Base-by-base conservation (phyloP, 2,888 invertebrate genomes). In the Orgyia antiqua region DNA sequence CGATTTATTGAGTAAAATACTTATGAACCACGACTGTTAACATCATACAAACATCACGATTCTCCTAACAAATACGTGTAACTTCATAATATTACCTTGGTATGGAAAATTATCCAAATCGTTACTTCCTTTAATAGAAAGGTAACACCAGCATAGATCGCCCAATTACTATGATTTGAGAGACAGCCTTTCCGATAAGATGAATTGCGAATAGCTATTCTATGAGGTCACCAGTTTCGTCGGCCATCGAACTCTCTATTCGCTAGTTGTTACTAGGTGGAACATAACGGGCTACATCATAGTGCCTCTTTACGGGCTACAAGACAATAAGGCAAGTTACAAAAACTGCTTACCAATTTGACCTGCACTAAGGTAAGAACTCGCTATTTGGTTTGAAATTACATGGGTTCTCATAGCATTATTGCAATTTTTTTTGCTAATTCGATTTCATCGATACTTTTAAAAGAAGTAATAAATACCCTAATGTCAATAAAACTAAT, bases 161-260 rank as follows among this genome's bases (percentile, higher is more conserved):
- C 43, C 54, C 46, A 47, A 57, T 56, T 52, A 55, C 50, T 30
- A 48, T 42, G 44, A 39, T 45, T 39, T 62, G 59, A 65, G 68
- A 64, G 68, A 60, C 64, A 63, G 68, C 56, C 51, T 57, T 60
- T 59, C 62, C 64, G 60, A 71, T 70, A 82, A 75, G 74, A 82
- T 79, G 74, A 78, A 83, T 79, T 68, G 78, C 72, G 64, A 77
- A 69, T 73, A 52, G 67, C 67, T 53, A 78, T 76, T 78, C 68
- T 66, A 72, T 74, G 76, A 75, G 76, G 71, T 80, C 72, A 70
- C 63, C 66, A 72, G 77, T 79, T 78, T 78, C 70, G 66, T 64
- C 74, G 82, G 84, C 46, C 86, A 60, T 74, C 73, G 83, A 84
- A 82, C 84, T 70, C 68, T 54, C 37, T 51, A 51, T 49, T 50